phyloP scores from a whole-genome alignment of 1,140 invertebrate genomes.

The Arion vulgaris region DNA sequence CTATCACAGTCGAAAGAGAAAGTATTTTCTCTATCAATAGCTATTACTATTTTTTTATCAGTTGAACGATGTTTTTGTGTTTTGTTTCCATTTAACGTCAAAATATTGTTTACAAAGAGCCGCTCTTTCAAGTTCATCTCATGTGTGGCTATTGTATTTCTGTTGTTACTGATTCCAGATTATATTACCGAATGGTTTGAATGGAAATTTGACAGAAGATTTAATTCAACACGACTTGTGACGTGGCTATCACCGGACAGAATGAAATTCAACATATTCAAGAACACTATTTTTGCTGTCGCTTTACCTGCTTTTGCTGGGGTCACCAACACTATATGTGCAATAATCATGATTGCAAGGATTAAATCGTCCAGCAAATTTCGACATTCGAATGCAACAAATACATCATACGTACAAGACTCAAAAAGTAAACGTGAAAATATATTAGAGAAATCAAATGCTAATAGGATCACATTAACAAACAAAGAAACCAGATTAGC shows the following conservation, averaged over 20 bases:
- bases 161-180: neutral
- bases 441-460: neutral
- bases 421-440: neutral
- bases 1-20: neutral
- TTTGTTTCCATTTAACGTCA: neutral
- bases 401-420: neutral
- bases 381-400: neutral
- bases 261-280: neutral
- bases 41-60: neutral
- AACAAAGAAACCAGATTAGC: neutral
- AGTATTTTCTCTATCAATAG: neutral
- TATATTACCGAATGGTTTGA: neutral
- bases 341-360: slow-evolving; percentile 3
- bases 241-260: neutral
- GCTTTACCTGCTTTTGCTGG: neutral
- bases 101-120: neutral
- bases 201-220: neutral
- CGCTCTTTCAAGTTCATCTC: neutral
- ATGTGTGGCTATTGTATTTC: neutral
- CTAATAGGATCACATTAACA: neutral
- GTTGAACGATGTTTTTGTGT: neutral
- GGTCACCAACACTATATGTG: neutral
- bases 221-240: neutral
- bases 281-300: neutral
- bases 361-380: neutral